Evolutionary conservation across 2,797 vertebrate species (phyloP), one percentile per base, ranked within the genome.

Genomic region (Falco berigora): DNA sequence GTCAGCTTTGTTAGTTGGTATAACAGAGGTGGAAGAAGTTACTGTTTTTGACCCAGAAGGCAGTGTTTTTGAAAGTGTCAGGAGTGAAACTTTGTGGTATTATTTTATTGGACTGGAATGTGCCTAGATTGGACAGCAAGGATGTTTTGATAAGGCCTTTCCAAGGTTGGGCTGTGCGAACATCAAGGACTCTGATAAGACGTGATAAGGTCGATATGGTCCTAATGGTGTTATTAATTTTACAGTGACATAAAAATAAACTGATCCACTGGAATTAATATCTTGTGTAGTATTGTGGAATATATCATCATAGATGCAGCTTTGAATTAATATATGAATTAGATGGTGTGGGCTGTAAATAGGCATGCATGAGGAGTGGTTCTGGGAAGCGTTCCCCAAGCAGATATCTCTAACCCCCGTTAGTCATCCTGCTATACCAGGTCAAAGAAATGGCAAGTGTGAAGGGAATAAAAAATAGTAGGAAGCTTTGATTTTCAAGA

Each of bases 101-200:
- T 90, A 14, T 74, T 85, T 92, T 94, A 55, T 91, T 92, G 63
- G 49, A 42, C 72, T 89, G 88, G 75, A 91, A 91, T 80, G 78
- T 93, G 88, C 46, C 23, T 74, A 72, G 74, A 30, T 75, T 74
- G 61, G 49, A 63, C 61, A 95, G 56, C 59, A 87, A 89, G 84
- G 71, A 89, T 87, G n/a, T 82, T 93, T 88, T 63, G 78, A 92
- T 89, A 87, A 49, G 10, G 61, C 82, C 71, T 80, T 67, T 82
- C 90, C 96, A 95, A 89, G 88, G 89, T 8, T 96, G 64, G 71
- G 56, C 36, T 92, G 68, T 92, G 91, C 64, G 58, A 50, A 80
- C 61, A 64, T 10, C 38, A 91, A 89, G 78, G 84, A 92, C 78
- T 88, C 73, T 86, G 90, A 87, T 89, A 89, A 89, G 47, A 61